Base-by-base conservation (phyloP, 2,797 vertebrate species). In the Enteromius radiatus region DNA sequence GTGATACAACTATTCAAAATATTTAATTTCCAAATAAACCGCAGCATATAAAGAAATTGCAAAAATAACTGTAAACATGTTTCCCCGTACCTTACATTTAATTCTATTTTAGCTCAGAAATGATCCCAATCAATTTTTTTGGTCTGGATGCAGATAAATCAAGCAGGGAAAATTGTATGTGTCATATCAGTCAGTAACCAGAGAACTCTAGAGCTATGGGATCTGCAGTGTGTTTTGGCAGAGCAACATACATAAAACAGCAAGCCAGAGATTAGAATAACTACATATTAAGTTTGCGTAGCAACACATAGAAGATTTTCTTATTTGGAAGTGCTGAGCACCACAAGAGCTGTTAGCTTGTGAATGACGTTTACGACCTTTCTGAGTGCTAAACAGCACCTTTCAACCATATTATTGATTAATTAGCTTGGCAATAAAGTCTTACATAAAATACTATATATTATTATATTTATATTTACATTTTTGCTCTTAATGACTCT, bases 261-360 rank as follows among this genome's bases (percentile, higher is more conserved):
- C 23, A 38, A 31, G 82, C 80, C 85, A 26, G 59, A 76, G 38
- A 84, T 83, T 68, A 85, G 84, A 83, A 87, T 77, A 88, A 83
- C 82, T 77, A 43, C 59, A 45, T 80, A 36, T 85, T 65, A 65
- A 64, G 38, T 86, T 86, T 83, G 47, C 26, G 47, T 77, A 78
- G 79, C 49, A 84, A 80, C 84, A 84, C 65, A 11, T 11, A 65
- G 56, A 47, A 36, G 47, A 84, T 64, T 64, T 78, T 28, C 21
- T 14, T 76, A 61, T 78, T 68, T 47, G 80, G 43, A 77, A 69
- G 59, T 5, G 31, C n/a, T 15, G 45, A 61, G 2, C 41, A 11
- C 69, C 67, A 33, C 8, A 36, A 43, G 71, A 74, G 21, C 21
- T 38, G 31, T 33, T 21, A 52, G 28, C 28, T n/a, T 73, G 71